A percentile compares a stretch with the other conserved stretches of the same genome.
These are phyloP conservation scores for Montipora sp. DNA, from an alignment of 64 coral and sea anemone genomes.

Conservation along the genomic window DNA sequence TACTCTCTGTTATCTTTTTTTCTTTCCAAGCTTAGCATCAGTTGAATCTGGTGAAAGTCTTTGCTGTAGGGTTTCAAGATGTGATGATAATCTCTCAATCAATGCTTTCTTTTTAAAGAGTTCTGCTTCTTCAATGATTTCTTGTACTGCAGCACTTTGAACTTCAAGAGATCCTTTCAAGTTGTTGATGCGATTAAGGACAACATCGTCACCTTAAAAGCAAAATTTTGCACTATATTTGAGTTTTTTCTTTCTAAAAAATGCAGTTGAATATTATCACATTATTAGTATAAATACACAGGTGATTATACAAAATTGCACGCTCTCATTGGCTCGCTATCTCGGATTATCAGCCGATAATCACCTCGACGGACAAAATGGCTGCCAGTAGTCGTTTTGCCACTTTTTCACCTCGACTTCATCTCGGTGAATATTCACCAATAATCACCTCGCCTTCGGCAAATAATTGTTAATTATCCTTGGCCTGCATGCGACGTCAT, in stretches of 20 bases:
- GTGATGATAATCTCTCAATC: constrained; percentile 65
- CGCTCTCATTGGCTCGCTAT: too few species aligned
- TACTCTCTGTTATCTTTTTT: constrained; percentile 39
- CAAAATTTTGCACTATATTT: background rate
- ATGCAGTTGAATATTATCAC: too few species aligned
- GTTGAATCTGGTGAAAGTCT: constrained; percentile 30
- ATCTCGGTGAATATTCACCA: too few species aligned
- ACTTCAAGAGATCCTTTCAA: constrained; percentile 83
- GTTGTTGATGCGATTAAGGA: constrained; percentile 68
- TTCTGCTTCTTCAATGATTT: constrained; percentile 89
- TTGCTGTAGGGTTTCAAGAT: constrained; percentile 33
- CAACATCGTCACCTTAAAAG: constrained; percentile 76
- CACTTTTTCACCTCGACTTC: too few species aligned
- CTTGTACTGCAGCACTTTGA: constrained; percentile 58
- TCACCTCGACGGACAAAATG: too few species aligned
- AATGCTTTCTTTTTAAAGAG: constrained; percentile 92
- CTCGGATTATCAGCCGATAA: too few species aligned
- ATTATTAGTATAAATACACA: too few species aligned
- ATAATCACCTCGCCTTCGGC: too few species aligned
- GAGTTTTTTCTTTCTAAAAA: background rate
- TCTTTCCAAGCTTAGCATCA: background rate
- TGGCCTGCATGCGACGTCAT: too few species aligned
- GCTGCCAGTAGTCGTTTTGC: too few species aligned
- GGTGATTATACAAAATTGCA: background rate
- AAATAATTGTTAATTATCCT: too few species aligned